Evolutionary conservation across 2,797 vertebrate species (phyloP), one percentile per base, ranked within the genome.

Genomic region (Rhodeus uyekii): DNA sequence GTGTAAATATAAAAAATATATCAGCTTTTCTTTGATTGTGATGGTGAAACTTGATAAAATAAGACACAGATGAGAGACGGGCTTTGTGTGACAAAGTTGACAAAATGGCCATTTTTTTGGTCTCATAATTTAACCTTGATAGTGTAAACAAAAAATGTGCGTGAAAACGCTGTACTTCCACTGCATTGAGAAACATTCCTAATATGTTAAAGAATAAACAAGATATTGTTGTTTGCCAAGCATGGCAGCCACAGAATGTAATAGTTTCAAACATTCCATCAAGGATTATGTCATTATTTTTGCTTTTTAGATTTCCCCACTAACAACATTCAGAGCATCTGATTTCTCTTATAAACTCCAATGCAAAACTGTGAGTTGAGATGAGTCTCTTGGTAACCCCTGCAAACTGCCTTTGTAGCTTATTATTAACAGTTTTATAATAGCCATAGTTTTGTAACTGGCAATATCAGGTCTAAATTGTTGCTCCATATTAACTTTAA

Each of bases 211-310:
- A 68, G 83, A 77, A 80, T 88, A 84, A 84, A 83, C 36, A 68
- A 75, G 61, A 46, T 75, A 76, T 85, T 89, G 87, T 90, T 90
- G 75, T 92, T 87, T 89, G 87, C 86, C 86, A 86, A 87, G 80
- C 87, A 80, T 84, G 75, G 69, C 82, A 80, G 83, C 58, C 84
- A 73, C 80, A 80, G 68, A 63, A 86, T 89, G 91, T 88, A 90
- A 91, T 92, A 87, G 84, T 85, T 87, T 88, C 72, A 88, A 85
- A 90, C 91, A 88, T 90, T 90, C 85, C 63, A 80, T 83, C 48
- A 73, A 82, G 87, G 78, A 80, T 87, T 89, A 90, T 87, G 73
- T 84, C 50, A n/a, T n/a, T n/a, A n/a, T n/a, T n/a, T 86, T 83
- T 82, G 76, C 60, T 78, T 82, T 85, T 85, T 32, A 63, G 34